Conservation (phyloP, 2,797 vertebrate genomes). For the Yasuhikotakia modesta region DNA sequence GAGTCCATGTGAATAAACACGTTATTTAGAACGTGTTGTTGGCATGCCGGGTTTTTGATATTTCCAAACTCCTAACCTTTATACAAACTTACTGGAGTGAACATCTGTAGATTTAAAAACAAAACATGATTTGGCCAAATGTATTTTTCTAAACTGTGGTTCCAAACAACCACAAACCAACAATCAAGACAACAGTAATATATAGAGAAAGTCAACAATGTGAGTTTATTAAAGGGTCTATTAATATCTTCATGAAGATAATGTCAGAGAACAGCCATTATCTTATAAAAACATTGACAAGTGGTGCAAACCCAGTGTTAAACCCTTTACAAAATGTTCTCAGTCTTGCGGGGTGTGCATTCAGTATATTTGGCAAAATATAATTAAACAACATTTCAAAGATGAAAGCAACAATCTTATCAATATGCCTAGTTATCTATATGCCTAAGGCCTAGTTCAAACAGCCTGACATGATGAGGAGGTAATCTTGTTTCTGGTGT, state of each 20-base stretch:
- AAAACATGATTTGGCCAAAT: no score
- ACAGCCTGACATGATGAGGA: not conserved
- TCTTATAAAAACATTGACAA: not conserved
- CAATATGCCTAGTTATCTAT: not conserved
- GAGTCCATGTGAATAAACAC: no score
- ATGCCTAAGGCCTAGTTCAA: not conserved
- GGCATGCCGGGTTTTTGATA: no score
- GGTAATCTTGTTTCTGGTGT: conserved; percentile 11
- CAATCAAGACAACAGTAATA: not conserved
- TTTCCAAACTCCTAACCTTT: no score
- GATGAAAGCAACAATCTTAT: not conserved
- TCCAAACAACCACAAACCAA: not conserved
- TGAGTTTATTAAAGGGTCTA: conserved; percentile 25
- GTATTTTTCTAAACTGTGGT: no score
- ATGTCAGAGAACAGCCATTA: not conserved
- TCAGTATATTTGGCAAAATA: not conserved
- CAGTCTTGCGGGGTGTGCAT: not conserved
- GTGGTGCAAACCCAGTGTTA: conserved; percentile 2
- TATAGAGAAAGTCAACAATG: not conserved
- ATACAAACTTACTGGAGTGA: no score
- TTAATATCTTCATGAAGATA: not conserved
- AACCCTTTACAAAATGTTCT: not conserved
- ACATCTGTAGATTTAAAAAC: no score
- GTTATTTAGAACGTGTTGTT: no score
- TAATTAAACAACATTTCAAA: not conserved